A percentile compares a stretch with the other conserved stretches of the same genome.
These are phyloP conservation scores for Notarius lentiginosus DNA, from an alignment of 2,113 vertebrate genomes.

Conservation along the genomic window DNA sequence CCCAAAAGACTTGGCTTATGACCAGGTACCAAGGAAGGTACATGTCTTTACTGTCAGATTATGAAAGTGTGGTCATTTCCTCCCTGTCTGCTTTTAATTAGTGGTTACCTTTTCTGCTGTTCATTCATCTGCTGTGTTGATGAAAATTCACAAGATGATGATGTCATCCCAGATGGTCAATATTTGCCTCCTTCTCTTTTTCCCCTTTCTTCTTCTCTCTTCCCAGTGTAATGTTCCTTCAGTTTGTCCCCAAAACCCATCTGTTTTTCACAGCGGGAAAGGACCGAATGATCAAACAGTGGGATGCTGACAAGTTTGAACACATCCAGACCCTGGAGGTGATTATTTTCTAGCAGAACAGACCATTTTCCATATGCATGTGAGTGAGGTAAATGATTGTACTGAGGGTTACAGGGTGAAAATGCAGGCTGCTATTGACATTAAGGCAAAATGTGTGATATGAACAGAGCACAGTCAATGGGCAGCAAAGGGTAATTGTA, in stretches of 20 bases:
- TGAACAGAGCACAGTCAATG: slow-evolving; percentile 17
- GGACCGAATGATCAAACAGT: slow-evolving; percentile 93
- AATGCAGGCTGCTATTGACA: slow-evolving; percentile 24
- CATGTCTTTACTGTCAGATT: not conserved
- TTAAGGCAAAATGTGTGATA: slow-evolving; percentile 6
- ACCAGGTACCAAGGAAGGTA: not conserved
- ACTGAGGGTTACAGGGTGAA: slow-evolving; percentile 14
- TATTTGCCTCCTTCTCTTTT: slow-evolving; percentile 45
- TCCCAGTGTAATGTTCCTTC: slow-evolving; percentile 92
- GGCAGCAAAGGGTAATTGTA: slow-evolving; percentile 34
- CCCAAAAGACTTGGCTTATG: not conserved
- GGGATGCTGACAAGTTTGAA: slow-evolving; percentile 97
- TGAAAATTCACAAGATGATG: slow-evolving; percentile 38
- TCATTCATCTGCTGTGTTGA: slow-evolving; percentile 12
- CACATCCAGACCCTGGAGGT: slow-evolving; percentile 95
- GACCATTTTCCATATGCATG: slow-evolving; percentile 4
- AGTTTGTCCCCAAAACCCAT: slow-evolving; percentile 94
- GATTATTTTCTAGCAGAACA: slow-evolving; percentile 52
- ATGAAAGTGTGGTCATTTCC: slow-evolving; percentile 29
- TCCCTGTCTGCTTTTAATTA: slow-evolving; percentile 17
- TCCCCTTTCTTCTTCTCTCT: slow-evolving; percentile 41
- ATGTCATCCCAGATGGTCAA: slow-evolving; percentile 61
- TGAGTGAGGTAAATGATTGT: slow-evolving; percentile 12
- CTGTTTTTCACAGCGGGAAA: slow-evolving; percentile 98
- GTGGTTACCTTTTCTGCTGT: slow-evolving; percentile 20